Evolutionary conservation across 2,888 invertebrate genomes (phyloP), one percentile per base, ranked within the genome.

Genomic region (Neria commutata): DNA sequence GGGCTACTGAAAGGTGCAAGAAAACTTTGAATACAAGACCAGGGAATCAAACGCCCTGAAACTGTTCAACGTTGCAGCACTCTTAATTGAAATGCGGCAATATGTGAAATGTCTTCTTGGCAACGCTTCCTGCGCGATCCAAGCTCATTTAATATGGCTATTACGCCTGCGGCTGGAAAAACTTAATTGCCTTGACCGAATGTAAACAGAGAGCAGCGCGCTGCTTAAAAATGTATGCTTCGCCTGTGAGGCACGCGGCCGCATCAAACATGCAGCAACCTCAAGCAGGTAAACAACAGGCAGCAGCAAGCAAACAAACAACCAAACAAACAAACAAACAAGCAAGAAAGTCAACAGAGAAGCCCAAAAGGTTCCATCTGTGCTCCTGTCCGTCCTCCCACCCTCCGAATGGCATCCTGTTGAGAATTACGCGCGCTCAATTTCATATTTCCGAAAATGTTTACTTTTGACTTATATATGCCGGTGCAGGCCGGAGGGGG

Each of bases 121-220:
- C n/a, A n/a, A n/a, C n/a, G n/a, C n/a, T n/a, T n/a, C n/a, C n/a
- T n/a, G n/a, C n/a, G n/a, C n/a, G n/a, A n/a, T n/a, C n/a, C n/a
- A n/a, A n/a, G n/a, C 6, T 29, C 21, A 19, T 42, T 42, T 19
- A 42, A 42, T 21, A 42, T 42, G 42, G 14, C 21, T 42, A 4
- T 33, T 55, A 16, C 54, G 62, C 71, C 68, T 62, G 66, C 48
- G 71, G 74, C 65, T 53, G 42, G 26, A 66, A 71, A 71, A 74
- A 72, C 72, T 63, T 73, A 74, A 72, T 72, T 74, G 72, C 69
- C 74, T 74, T 74, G 72, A 74, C 74, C 72, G 70, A 73, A 66
- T 62, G 71, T 58, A 72, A 72, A 72, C 71, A 74, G 58, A n/a
- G n/a, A n/a, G n/a, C n/a, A n/a, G 14, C 16, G 40, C 48, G 19